Conservation (phyloP, 2,888 invertebrate genomes). For the Lepidocyrtinus sp. region DNA sequence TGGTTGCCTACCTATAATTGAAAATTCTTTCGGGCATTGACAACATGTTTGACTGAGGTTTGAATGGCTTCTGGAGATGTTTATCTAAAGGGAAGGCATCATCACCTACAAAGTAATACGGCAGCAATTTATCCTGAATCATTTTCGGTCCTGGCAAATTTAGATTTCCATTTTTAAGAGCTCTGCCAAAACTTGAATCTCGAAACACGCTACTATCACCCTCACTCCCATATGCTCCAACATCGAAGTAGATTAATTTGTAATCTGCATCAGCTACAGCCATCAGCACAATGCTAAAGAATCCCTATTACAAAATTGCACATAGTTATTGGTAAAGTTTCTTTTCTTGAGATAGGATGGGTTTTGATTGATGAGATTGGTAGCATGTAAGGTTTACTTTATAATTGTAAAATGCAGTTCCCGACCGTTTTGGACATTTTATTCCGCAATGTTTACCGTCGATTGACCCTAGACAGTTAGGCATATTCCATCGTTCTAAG, state of each 20-base stretch:
- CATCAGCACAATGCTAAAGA: slow-evolving; percentile 65
- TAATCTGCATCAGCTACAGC: slow-evolving; percentile 66
- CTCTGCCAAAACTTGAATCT: slow-evolving; percentile 20
- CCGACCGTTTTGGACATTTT: slow-evolving; percentile 65
- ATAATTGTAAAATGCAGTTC: slow-evolving; percentile 67
- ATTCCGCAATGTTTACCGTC: slow-evolving; percentile 65
- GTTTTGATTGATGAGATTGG: not conserved
- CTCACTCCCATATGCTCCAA: slow-evolving; percentile 66
- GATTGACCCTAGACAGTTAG: slow-evolving; percentile 64
- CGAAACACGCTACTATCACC: slow-evolving; percentile 61
- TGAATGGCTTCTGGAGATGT: slow-evolving; percentile 68
- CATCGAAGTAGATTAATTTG: slow-evolving; percentile 67
- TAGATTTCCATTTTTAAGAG: not conserved
- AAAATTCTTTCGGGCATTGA: slow-evolving; percentile 16
- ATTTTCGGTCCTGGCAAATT: slow-evolving; percentile 28
- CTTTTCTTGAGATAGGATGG: not conserved
- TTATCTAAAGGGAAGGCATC: slow-evolving; percentile 67
- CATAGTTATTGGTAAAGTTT: not conserved
- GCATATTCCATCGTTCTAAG: slow-evolving; percentile 64
- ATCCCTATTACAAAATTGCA: slow-evolving; percentile 25
- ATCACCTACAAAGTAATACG: slow-evolving; percentile 68
- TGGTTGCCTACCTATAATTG: slow-evolving; percentile 36
- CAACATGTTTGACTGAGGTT: slow-evolving; percentile 39
- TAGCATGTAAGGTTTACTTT: slow-evolving; percentile 40
- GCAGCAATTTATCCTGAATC: slow-evolving; percentile 45